Evolutionary conservation across 2,888 invertebrate species (phyloP).

Genomic region (Synergus japonicus): DNA sequence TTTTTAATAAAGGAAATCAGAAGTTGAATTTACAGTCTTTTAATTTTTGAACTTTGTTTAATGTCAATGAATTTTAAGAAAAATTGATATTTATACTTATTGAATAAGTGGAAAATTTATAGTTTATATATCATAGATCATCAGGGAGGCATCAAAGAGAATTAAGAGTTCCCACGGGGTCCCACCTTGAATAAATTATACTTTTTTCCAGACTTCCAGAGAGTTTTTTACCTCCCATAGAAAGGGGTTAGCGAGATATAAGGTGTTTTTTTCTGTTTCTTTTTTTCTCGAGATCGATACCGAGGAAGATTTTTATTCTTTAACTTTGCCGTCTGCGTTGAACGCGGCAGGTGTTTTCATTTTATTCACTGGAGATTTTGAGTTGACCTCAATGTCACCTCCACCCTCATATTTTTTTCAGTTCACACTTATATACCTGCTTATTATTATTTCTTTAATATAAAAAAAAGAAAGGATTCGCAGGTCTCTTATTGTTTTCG

Average conservation of each 20-base stretch:
- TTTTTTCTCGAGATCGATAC: background rate
- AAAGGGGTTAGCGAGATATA: constrained; percentile 18
- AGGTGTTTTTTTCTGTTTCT: background rate
- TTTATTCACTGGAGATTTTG: background rate
- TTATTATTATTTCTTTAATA: too few species aligned
- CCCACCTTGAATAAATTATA: constrained; percentile 32
- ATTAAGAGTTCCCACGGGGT: constrained; percentile 17
- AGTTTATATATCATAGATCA: constrained; percentile 2
- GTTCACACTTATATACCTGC: background rate
- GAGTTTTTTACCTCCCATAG: background rate
- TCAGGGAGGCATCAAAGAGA: constrained; percentile 7
- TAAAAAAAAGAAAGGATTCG: background rate
- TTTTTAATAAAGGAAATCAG: too few species aligned
- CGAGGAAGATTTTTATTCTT: background rate
- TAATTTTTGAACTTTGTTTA: too few species aligned
- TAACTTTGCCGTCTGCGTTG: background rate
- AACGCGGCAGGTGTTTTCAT: background rate
- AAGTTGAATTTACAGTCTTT: too few species aligned
- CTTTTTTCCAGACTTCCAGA: constrained; percentile 15
- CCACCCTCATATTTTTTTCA: background rate
- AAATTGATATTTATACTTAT: too few species aligned
- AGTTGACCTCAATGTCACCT: constrained; percentile 8
- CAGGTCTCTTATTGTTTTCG: background rate
- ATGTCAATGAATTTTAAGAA: too few species aligned
- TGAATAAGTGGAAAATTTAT: background rate